Percentiles rank a stretch among this genome's conserved stretches.
phyloP scores from a whole-genome alignment of 2,888 invertebrate species.

The Drosophila kokeensis region DNA sequence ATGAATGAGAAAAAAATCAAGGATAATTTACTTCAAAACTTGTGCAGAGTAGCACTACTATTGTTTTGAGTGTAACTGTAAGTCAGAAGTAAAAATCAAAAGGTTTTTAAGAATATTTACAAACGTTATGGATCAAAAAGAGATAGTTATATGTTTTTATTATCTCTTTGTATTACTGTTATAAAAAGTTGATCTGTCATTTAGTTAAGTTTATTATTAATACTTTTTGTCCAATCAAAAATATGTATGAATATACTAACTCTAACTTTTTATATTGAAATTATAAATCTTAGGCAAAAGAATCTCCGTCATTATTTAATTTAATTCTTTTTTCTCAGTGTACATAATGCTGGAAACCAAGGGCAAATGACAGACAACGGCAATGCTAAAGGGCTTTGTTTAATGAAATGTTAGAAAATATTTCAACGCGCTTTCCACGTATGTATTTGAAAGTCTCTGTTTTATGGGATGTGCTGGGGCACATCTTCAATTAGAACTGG shows the following conservation, averaged over 20 bases:
- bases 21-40: neutral
- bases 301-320: neutral
- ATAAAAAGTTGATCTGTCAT: neutral
- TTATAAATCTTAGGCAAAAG: neutral
- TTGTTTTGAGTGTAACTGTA: neutral
- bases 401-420: conserved; percentile 51
- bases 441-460: conserved; percentile 1
- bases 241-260: neutral
- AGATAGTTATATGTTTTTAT: neutral
- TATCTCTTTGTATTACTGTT: neutral
- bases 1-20: neutral
- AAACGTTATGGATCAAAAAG: neutral
- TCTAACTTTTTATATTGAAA: neutral
- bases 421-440: conserved; percentile 38
- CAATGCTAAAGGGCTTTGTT: conserved; percentile 30
- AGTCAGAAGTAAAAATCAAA: neutral
- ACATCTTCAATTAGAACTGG: conserved; percentile 37
- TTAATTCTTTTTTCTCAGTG: neutral
- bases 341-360: conserved; percentile 8
- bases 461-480: conserved; percentile 15
- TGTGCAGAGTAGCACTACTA: too few species aligned
- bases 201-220: neutral
- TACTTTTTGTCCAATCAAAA: neutral
- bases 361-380: conserved; percentile 7
- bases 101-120: neutral